Base-by-base conservation (phyloP, 2,113 vertebrate species). In the Centropus unirufus region DNA sequence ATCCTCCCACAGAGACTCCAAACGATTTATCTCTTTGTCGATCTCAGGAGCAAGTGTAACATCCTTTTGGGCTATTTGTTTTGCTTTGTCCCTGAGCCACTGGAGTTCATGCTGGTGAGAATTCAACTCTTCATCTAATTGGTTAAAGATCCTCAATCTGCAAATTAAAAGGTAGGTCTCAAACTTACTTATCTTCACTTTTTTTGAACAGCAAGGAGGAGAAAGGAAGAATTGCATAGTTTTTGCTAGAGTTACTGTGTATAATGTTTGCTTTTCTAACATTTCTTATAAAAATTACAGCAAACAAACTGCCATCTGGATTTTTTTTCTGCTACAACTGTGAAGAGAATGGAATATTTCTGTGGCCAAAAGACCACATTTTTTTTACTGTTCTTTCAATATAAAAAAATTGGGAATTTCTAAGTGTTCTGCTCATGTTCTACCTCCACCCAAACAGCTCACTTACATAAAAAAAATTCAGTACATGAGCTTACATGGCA, bases 111-210 rank as follows among this genome's bases (percentile, higher is more conserved):
- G 99, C 84, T 99, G 98, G 46, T 99, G 97, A 87, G 99, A 98
- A 96, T 98, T 98, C 14, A 99, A 19, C 90, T 99, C 99, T 89
- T 99, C 99, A 95, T 99, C 99, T 93, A 99, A 95, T 88, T 99
- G 99, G 96, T 98, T 98, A 87, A 99, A 99, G 92, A 98, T 96
- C 92, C 98, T 98, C 90, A 99, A 96, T 92, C 99, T 99, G 95
- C 34, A 90, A 97, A 91, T 93, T 47, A 94, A 97, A 91, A 97
- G 12, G 63, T 13, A 27, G 4, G 8, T 83, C 87, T 94, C 20
- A 86, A 39, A 57, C 79, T 49, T 76, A 68, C 8, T 72, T n/a
- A 44, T 55, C 13, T 83, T 83, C 4, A 17, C 12, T 46, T 39
- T 62, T 44, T 20, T 8, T 0, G 7, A 75, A 39, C 29, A 89